These are phyloP conservation scores for Vireo griseus DNA, from an alignment of 2,797 vertebrate species.

Conservation along the genomic window DNA sequence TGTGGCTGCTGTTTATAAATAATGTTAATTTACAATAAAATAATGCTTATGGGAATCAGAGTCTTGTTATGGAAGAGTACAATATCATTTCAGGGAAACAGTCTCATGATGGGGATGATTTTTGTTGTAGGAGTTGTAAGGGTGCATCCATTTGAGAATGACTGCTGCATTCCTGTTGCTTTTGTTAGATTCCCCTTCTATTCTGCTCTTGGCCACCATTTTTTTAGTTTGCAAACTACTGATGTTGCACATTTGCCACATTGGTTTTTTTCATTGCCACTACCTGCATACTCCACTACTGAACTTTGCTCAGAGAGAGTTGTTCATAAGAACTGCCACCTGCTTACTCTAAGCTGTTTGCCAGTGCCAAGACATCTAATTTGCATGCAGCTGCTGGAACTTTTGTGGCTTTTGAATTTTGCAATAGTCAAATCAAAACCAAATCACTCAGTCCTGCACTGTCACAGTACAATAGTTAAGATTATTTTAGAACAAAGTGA, in stretches of 20 bases:
- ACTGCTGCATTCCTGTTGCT: not conserved
- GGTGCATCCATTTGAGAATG: not conserved
- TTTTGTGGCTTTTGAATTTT: constrained; percentile 30
- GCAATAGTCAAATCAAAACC: constrained; percentile 62
- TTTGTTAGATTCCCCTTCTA: not conserved
- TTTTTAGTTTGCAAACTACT: not conserved
- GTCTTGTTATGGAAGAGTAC: not conserved
- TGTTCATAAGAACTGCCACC: not conserved
- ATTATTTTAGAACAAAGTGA: not conserved
- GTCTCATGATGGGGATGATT: not conserved
- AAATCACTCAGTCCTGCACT: not conserved
- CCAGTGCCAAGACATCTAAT: not conserved
- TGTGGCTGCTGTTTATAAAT: not conserved
- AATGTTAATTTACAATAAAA: not conserved
- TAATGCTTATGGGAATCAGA: not conserved
- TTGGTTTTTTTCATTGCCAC: not conserved
- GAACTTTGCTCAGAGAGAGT: not conserved
- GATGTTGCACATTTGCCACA: not conserved
- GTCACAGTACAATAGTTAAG: not conserved
- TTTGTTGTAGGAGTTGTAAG: not conserved
- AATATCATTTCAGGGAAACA: not conserved
- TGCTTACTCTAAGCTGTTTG: not conserved
- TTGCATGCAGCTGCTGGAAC: constrained; percentile 57
- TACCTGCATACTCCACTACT: not conserved
- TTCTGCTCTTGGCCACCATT: not conserved